Base-by-base conservation (phyloP, 2,113 vertebrate genomes). In the Oreochromis tanganicae region DNA sequence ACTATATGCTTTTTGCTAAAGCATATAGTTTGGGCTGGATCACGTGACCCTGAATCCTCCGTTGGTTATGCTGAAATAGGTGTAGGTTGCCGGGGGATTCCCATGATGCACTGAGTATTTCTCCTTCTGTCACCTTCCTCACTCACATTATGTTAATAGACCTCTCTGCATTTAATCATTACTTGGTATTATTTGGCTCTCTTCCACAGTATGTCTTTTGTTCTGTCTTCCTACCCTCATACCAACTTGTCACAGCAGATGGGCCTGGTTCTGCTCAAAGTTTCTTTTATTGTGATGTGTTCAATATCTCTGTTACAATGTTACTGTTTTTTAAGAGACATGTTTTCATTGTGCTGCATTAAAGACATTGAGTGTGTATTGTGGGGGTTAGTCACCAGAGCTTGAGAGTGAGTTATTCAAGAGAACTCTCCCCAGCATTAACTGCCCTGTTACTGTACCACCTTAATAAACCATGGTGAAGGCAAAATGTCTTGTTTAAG, bases 31-130 rank as follows among this genome's bases (percentile, higher is more conserved):
- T 16, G 46, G 1, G 46, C 46, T 48, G 46, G 34, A 36, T 7
- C 34, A 8, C 7, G 7, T 8, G 34, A 36, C 34, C 34, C 34
- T 36, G 7, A 36, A 36, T 52, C 52, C 9, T 21, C 52, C 9
- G 0, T 11, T 55, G 0, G 52, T 12, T 11, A 55, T 12, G 2
- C n/a, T 55, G 52, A 9, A 21, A 0, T 54, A 54, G 9, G 0
- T 0, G 9, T 21, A 54, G 3, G 2, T 11, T 43, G 4, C 41
- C 1, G 8, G 19, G 19, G 19, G 19, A 54, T 21, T 54, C 52
- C 52, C 52, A 55, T 55, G 52, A 55, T 55, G 52, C 52, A 55
- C 0, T 55, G n/a, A 1, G n/a, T 55, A 0, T 21, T 21, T 55
- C 10, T 21, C 5, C n/a, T 55, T 21, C 52, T 3, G n/a, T 21